Conservation (phyloP, 2,888 invertebrate genomes). For the Drosophila anomalata region DNA sequence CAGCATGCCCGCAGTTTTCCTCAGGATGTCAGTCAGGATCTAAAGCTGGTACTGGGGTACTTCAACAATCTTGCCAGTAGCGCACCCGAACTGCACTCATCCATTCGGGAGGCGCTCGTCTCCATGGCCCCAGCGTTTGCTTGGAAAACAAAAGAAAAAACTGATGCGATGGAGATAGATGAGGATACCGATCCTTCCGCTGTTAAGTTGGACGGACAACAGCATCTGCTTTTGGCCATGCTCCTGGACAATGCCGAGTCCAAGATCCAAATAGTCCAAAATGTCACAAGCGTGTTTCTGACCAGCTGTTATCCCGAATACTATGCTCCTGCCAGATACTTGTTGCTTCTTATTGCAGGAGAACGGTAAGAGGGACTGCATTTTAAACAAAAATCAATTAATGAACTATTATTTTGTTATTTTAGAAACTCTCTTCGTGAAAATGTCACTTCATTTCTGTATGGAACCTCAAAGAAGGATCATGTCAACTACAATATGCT, state of each 20-base stretch:
- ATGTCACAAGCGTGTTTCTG: conserved; percentile 92
- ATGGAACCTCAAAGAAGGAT: conserved; percentile 87
- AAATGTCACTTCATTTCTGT: conserved; percentile 85
- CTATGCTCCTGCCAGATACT: conserved; percentile 92
- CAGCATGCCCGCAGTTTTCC: conserved; percentile 85
- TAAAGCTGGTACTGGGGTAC: conserved; percentile 84
- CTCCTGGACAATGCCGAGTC: conserved; percentile 90
- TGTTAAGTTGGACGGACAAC: conserved; percentile 82
- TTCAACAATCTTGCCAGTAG: conserved; percentile 82
- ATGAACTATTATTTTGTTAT: neutral
- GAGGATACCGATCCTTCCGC: conserved; percentile 41
- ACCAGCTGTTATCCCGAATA: conserved; percentile 92
- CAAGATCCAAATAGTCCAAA: conserved; percentile 91
- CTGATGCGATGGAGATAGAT: conserved; percentile 69
- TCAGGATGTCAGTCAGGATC: conserved; percentile 88
- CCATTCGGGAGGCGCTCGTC: conserved; percentile 88
- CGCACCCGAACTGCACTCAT: conserved; percentile 86
- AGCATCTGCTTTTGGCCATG: conserved; percentile 86
- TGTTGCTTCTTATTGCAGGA: conserved; percentile 92
- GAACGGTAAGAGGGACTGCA: conserved; percentile 87
- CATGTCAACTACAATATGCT: conserved; percentile 84
- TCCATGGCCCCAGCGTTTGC: conserved; percentile 89
- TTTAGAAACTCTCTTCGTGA: conserved; percentile 82
- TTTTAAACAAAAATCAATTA: conserved; percentile 31
- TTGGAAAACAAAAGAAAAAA: conserved; percentile 73